phyloP scores from a whole-genome alignment of 2,113 vertebrate genomes.

The Daboia siamensis region DNA sequence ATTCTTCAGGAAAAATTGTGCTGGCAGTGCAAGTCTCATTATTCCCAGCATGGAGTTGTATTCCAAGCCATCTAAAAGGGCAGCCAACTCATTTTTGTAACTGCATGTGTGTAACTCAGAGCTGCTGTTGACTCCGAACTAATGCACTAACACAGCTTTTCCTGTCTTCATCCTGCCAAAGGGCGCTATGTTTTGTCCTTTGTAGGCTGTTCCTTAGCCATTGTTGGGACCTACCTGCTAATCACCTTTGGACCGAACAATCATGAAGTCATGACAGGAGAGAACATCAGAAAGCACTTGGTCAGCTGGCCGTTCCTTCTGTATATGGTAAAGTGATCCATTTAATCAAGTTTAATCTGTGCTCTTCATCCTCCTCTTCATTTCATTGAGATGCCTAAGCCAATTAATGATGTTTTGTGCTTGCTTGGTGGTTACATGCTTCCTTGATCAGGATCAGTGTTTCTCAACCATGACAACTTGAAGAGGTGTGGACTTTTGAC shows the following conservation, averaged over 20 bases:
- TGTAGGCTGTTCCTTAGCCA: slow-evolving; percentile 82
- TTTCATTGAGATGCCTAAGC: background rate
- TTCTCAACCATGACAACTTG: background rate
- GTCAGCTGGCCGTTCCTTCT: slow-evolving; percentile 93
- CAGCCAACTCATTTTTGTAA: background rate
- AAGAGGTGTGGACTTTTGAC: background rate
- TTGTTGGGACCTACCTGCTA: slow-evolving; percentile 88
- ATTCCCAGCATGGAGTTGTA: background rate
- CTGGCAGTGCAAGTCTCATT: background rate
- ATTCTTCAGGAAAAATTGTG: background rate
- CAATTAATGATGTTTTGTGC: background rate
- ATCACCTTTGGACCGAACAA: slow-evolving; percentile 93
- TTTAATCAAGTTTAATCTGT: background rate
- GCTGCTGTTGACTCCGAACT: background rate
- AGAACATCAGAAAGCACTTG: slow-evolving; percentile 86
- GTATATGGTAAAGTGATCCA: slow-evolving; percentile 81
- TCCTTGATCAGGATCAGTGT: background rate
- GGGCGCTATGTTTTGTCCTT: slow-evolving; percentile 86
- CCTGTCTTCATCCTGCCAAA: slow-evolving; percentile 53
- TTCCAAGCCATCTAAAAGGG: background rate
- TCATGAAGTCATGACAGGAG: slow-evolving; percentile 87
- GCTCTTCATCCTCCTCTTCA: background rate
- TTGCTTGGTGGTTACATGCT: background rate
- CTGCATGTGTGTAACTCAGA: background rate
- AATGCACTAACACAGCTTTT: slow-evolving; percentile 47